Base-by-base conservation (phyloP, 2,113 vertebrate genomes). In the Dromaius novaehollandiae region DNA sequence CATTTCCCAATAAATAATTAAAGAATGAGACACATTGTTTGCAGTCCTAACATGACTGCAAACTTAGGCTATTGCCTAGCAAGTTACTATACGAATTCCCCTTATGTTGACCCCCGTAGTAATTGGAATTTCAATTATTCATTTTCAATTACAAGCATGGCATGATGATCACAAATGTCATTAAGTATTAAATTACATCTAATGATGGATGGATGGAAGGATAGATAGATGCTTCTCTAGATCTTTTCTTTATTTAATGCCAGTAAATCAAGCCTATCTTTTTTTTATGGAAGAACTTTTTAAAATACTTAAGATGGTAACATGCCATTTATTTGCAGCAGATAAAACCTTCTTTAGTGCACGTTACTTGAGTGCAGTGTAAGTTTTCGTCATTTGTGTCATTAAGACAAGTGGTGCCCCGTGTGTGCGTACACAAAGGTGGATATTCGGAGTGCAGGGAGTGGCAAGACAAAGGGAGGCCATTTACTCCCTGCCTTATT, bases 41-140 rank as follows among this genome's bases (percentile, higher is more conserved):
- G 78, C 91, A 91, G 85, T 96, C 84, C 85, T 89, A 98, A 97
- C 93, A 93, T 88, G 82, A 95, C 93, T 94, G 83, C 92, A 88
- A 92, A 94, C 96, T 95, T 92, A 95, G 87, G 93, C 92, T 96
- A 95, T 95, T 95, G 93, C 95, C 66, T 96, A 93, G 88, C 68
- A 95, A 97, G 96, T 97, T 95, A 81, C 89, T 94, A 65, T 97
- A 94, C 8, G 48, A 82, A 93, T 96, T 97, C 93, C 92, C 95
- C 96, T 97, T 97, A 95, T 42, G 44, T 89, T 97, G 97, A 98
- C 95, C 97, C 94, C 92, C 97, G 89, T 95, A 86, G 97, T 98
- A 97, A 98, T 97, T 96, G 97, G 97, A 98, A 97, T 98, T 98
- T 98, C 97, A 98, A 96, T 97, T 98, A 98, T 98, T 98, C 97